These are phyloP conservation scores for Cassiopea andromeda DNA, from an alignment of 30 jellyfish, hydroid and myxozoan genomes.

Conservation along the genomic window DNA sequence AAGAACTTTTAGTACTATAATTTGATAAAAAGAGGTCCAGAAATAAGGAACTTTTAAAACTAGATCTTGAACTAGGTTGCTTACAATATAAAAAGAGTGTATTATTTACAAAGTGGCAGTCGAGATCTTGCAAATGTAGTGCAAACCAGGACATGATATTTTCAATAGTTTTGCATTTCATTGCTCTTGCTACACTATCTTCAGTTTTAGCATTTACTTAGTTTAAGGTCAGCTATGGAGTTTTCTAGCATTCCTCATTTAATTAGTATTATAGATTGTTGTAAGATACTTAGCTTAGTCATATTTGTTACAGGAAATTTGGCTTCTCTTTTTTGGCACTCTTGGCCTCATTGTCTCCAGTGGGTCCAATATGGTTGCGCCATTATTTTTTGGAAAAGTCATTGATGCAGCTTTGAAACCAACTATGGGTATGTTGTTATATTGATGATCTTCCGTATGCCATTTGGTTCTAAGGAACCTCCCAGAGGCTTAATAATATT, in stretches of 20 bases:
- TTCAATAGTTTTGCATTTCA: too few species aligned
- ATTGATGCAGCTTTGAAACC: slow-evolving; percentile 83
- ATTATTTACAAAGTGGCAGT: too few species aligned
- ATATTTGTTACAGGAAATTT: slow-evolving; percentile 59
- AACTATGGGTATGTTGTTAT: slow-evolving; percentile 64
- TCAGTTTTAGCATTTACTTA: too few species aligned
- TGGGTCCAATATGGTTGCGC: slow-evolving; percentile 88
- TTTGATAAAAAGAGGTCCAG: too few species aligned
- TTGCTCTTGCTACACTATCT: too few species aligned
- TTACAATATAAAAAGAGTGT: too few species aligned
- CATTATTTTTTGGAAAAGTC: slow-evolving; percentile 90
- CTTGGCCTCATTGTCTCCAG: slow-evolving; percentile 85
- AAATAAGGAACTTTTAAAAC: too few species aligned
- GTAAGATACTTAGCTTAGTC: background rate
- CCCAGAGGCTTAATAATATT: too few species aligned
- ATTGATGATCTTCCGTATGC: background rate
- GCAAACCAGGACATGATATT: too few species aligned
- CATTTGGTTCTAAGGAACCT: background rate
- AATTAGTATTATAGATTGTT: background rate
- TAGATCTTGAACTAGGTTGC: too few species aligned
- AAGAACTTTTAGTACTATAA: too few species aligned
- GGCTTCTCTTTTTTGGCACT: slow-evolving; percentile 72
- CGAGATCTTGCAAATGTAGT: too few species aligned
- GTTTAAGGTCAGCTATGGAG: background rate
- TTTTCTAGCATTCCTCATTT: background rate